A percentile compares a stretch with the other conserved stretches of the same genome.
Evolutionary conservation across 2,888 invertebrate species (phyloP).

Genomic region (Agrotis exclamationis): DNA sequence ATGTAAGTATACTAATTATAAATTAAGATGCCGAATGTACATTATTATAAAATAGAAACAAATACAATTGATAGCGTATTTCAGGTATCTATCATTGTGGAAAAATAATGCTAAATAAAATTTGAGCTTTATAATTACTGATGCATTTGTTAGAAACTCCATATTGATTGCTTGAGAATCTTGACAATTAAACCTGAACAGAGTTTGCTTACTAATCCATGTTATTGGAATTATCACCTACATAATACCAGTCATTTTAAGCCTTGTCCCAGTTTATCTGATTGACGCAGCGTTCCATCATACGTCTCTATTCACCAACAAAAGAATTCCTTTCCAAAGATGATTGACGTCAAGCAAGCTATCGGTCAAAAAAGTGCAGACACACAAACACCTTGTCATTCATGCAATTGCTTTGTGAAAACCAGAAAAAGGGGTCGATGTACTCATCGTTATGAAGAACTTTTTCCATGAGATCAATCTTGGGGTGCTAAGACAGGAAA

Average conservation of each 20-base stretch:
- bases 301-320: neutral
- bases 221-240: neutral
- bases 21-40: no score
- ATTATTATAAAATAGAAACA: no score
- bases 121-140: no score
- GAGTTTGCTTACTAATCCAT: neutral
- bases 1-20: no score
- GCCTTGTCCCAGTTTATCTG: neutral
- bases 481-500: no score
- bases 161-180: no score
- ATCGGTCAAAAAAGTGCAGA: neutral
- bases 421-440: neutral
- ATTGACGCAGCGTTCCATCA: neutral
- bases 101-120: no score
- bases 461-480: neutral
- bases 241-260: neutral
- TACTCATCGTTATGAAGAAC: neutral
- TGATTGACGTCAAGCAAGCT: constrained; percentile 2
- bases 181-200: no score
- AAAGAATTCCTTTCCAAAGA: neutral
- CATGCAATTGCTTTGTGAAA: neutral
- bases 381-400: neutral
- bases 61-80: no score
- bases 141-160: no score
- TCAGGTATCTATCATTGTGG: no score